Conservation (phyloP, 2,113 vertebrate genomes). For the Procavia capensis region DNA sequence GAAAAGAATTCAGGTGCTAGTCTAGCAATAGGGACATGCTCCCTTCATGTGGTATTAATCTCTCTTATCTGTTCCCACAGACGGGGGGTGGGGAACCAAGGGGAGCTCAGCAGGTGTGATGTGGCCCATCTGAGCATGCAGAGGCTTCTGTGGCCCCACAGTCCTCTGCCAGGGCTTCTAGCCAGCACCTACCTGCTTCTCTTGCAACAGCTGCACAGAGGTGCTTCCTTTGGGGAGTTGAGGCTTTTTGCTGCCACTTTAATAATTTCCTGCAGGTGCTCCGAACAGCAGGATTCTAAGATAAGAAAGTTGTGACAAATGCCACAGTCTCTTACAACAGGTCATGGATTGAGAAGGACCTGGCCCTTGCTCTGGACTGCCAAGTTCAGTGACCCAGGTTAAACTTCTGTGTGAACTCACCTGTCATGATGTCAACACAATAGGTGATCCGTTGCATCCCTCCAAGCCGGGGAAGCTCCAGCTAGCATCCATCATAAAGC, state of each 20-base stretch:
- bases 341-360: neutral
- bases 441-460: neutral
- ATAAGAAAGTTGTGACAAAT: neutral
- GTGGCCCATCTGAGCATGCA: neutral
- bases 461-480: neutral
- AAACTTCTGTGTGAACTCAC: neutral
- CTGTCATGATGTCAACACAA: neutral
- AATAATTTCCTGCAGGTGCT: neutral
- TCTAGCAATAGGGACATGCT: neutral
- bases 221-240: neutral
- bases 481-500: neutral
- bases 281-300: neutral
- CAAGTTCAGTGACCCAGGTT: neutral
- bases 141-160: no score
- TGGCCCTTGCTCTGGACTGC: neutral
- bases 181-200: neutral
- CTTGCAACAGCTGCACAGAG: neutral
- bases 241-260: neutral
- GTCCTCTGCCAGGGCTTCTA: neutral
- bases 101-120: neutral
- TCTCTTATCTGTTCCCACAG: neutral
- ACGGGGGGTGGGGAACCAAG: neutral
- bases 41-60: neutral
- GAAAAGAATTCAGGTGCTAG: neutral
- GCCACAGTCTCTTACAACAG: neutral